phyloP scores from a whole-genome alignment of 2,113 vertebrate genomes.

The Vulpes vulpes region DNA sequence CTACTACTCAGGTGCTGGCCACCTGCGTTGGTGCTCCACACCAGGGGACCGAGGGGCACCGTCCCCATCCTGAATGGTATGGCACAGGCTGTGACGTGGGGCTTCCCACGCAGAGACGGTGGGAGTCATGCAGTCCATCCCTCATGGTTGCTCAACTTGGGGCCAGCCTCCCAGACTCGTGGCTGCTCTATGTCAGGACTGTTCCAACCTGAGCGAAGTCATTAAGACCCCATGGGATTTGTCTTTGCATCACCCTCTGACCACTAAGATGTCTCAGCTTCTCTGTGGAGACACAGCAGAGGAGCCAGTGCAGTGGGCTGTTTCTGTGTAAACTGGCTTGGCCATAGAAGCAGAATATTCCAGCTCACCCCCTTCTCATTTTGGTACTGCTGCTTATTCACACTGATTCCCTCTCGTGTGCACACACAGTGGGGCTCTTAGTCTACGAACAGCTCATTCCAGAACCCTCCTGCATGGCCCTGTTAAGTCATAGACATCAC shows the following conservation, averaged over 20 bases:
- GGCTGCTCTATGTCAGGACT: not conserved
- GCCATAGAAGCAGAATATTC: not conserved
- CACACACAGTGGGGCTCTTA: not conserved
- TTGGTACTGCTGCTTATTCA: not conserved
- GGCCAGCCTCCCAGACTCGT: not conserved
- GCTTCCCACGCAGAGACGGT: not conserved
- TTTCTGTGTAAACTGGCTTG: not conserved
- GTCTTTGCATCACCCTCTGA: not conserved
- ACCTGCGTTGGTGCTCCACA: no score
- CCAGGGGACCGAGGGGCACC: not conserved
- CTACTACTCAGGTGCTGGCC: not conserved
- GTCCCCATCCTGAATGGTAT: not conserved
- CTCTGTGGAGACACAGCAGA: accelerated
- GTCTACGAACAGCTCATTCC: not conserved
- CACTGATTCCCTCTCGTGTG: not conserved
- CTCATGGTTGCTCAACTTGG: accelerated
- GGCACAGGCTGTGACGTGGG: not conserved
- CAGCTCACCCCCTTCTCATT: accelerated
- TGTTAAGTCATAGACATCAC: not conserved
- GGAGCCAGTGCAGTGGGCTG: not conserved
- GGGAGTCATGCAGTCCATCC: not conserved
- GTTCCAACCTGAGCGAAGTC: not conserved
- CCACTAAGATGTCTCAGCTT: not conserved
- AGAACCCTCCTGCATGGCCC: not conserved
- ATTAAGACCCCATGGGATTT: not conserved